Base-by-base conservation (phyloP, 92 coral and sea anemone species). In the Parazoanthus atlanticus region DNA sequence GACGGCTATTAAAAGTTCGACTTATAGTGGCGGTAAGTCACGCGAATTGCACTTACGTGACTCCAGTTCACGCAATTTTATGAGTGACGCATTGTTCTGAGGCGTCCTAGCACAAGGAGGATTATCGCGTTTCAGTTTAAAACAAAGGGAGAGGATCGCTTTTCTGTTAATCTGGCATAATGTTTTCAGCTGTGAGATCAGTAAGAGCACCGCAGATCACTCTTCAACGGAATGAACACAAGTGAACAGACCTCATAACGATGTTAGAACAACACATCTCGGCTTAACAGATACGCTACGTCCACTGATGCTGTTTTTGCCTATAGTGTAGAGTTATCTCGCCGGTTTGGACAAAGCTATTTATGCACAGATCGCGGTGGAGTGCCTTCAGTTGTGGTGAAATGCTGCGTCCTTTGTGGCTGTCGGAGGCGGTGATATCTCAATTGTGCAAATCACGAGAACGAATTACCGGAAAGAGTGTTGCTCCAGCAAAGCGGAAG, bases 161-260 rank as follows among this genome's bases (percentile, higher is more conserved):
- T 52, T 52, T 52, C 58, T 52, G 58, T 52, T 52, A 52, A 52
- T 52, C 69, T 0, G 69, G 28, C 26, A 61, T 25, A 61, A 61
- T 61, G 69, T 25, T 61, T 61, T 61, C 28, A 19, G 69, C 28
- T 21, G 28, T 21, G 28, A 61, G 69, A 9, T 61, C 69, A 61
- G 88, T 84, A 84, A 84, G 73, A 84, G 74, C 38, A 82, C 19
- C 49, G 85, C 25, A 54, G 28, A 61, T 41, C 72, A 25, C 15
- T 58, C 86, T 19, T 12, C 12, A 47, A 16, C 73, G n/a, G 26
- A 4, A 47, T 29, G 23, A 61, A 58, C 32, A 82, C n/a, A 15
- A 26, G 52, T 82, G 26, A 10, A 13, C 3, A 1, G 58, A 12
- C 16, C 1, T 52, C 58, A 46, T 46, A 52, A 13, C 3, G 19